Conservation (phyloP, 1,140 invertebrate species). For the Cherax destructor region DNA sequence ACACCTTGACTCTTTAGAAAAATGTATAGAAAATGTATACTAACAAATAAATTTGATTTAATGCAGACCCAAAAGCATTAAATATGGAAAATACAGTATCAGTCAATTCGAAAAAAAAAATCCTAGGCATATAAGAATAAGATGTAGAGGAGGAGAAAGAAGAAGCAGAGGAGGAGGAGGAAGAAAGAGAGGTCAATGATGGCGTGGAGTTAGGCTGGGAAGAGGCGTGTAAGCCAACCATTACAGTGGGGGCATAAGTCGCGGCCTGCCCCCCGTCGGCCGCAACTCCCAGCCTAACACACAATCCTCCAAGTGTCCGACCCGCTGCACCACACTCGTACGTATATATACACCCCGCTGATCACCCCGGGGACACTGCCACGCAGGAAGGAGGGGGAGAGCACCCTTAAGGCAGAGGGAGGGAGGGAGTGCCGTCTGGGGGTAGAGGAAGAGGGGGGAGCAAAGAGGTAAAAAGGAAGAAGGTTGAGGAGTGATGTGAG, state of each 20-base stretch:
- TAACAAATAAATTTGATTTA: too few relatives aligned
- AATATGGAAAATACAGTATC: too few relatives aligned
- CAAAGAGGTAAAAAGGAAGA: too few relatives aligned
- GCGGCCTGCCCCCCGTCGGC: neutral
- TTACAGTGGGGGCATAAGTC: neutral
- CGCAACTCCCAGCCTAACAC: neutral
- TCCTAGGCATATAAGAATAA: neutral
- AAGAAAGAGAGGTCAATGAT: neutral
- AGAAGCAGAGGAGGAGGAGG: neutral
- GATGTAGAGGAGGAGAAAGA: neutral
- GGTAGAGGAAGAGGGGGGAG: neutral
- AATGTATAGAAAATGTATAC: too few relatives aligned
- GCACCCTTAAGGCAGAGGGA: too few relatives aligned
- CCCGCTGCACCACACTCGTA: neutral
- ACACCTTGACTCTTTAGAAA: too few relatives aligned
- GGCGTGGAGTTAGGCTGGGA: neutral
- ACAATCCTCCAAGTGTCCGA: neutral
- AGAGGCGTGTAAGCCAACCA: constrained; percentile 2
- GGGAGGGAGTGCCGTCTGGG: neutral
- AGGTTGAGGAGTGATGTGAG: too few relatives aligned
- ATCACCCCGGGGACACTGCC: neutral
- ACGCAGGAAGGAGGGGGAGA: too few relatives aligned
- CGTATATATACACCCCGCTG: neutral
- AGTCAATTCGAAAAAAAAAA: too few relatives aligned
- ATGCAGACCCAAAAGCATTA: too few relatives aligned